These are phyloP conservation scores for Drosophila paranaensis DNA, from an alignment of 2,888 invertebrate species.

Conservation along the genomic window DNA sequence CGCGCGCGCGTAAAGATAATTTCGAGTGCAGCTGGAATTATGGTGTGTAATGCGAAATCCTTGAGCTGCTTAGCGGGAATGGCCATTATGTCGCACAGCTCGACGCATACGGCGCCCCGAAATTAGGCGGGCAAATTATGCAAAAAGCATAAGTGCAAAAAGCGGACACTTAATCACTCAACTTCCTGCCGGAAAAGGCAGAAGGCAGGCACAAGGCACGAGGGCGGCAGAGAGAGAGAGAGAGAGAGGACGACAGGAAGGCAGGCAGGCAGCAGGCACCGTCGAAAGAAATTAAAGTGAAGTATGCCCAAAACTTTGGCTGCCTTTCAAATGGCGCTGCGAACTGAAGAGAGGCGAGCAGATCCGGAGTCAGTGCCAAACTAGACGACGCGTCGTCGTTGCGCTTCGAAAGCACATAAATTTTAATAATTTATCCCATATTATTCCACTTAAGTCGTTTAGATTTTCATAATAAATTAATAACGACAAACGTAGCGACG, in stretches of 20 bases:
- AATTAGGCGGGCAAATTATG: conserved; percentile 71
- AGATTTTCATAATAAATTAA: conserved; percentile 84
- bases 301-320: conserved; percentile 74
- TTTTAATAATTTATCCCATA: conserved; percentile 84
- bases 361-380: conserved; percentile 21
- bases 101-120: conserved; percentile 27
- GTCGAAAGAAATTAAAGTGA: conserved; percentile 76
- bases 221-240: not conserved
- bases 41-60: not conserved
- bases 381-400: conserved; percentile 38
- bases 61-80: not conserved
- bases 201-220: conserved; percentile 29
- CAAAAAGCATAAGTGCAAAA: conserved; percentile 76
- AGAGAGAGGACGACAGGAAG: not conserved
- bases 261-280: conserved; percentile 37
- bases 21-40: not conserved
- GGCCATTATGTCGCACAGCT: conserved; percentile 2
- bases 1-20: not conserved
- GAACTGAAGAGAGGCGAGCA: not conserved
- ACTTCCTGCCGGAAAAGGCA: conserved; percentile 67
- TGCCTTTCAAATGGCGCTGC: conserved; percentile 62
- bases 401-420: conserved; percentile 81
- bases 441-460: conserved; percentile 84
- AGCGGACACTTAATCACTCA: conserved; percentile 76
- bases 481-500: conserved; percentile 71